Evolutionary conservation across 2,888 invertebrate species (phyloP), one percentile per base, ranked within the genome.

Genomic region (Creontiades dilutus): DNA sequence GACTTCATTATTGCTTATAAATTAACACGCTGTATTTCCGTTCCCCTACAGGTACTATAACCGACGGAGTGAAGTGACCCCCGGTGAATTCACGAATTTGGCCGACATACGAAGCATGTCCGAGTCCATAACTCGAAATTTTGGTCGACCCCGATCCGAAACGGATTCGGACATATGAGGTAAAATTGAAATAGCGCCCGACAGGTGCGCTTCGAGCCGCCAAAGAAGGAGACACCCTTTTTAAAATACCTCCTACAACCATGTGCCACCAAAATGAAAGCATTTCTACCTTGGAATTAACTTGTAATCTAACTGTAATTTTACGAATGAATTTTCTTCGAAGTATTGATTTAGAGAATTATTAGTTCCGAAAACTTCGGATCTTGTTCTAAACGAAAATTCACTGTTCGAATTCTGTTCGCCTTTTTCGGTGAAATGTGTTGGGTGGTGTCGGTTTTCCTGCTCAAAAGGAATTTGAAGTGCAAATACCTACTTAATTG

Each of bases 31-130:
- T 48, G 48, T 48, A 7, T 48, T 13, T 13, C 48, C 23, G 61
- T 61, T 86, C 75, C 84, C n/a, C n/a, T n/a, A 48, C 89, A 91
- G 91, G 87, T 92, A 91, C 78, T 91, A 92, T 91, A 90, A 90
- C 88, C 82, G 88, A 61, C 16, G 86, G 47, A 86, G 86, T 47
- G 90, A 91, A 75, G 90, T 90, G n/a, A 90, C 91, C 2, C 91
- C 91, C 0, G 82, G 86, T 23, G 92, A 91, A 28, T 91, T 91
- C 78, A 91, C 96, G 91, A 96, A 96, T 93, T 94, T 96, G 84
- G 96, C 96, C 75, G 96, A 96, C 93, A 96, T 96, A 92, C 95
- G 96, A 91, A 96, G 96, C 88, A 96, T 96, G 94, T 96, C 96
- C 93, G 96, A 96, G 93, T 96, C 95, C 92, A 96, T 96, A 91